Conservation (phyloP, 2,888 invertebrate genomes). For the Vanessa cardui region DNA sequence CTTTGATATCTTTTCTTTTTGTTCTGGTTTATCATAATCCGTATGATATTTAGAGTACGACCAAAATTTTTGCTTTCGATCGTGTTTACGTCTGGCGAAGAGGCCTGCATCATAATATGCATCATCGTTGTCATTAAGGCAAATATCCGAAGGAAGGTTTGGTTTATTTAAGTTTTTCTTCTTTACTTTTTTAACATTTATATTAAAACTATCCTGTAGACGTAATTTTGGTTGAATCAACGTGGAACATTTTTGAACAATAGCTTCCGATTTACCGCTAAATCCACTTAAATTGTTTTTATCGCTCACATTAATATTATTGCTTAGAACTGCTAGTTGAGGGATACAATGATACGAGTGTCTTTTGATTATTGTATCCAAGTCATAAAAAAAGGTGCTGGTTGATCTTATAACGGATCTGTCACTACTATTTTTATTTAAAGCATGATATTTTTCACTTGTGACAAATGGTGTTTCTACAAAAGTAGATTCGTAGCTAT, state of each 20-base stretch:
- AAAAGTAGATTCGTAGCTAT: conserved; percentile 9
- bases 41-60: conserved; percentile 65
- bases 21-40: conserved; percentile 57
- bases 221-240: conserved; percentile 54
- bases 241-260: conserved; percentile 65
- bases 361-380: conserved; percentile 65
- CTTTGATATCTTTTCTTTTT: conserved; percentile 56
- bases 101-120: conserved; percentile 40
- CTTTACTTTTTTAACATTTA: conserved; percentile 51
- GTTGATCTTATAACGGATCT: conserved; percentile 55
- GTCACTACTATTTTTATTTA: conserved; percentile 52
- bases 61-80: conserved; percentile 62
- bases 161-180: conserved; percentile 47
- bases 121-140: conserved; percentile 54
- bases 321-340: conserved; percentile 50
- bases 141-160: conserved; percentile 61
- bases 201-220: conserved; percentile 50
- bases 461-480: conserved; percentile 50
- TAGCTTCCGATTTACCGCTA: conserved; percentile 50
- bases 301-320: conserved; percentile 47
- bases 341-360: conserved; percentile 63
- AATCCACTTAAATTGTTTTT: conserved; percentile 46
- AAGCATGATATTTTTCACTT: conserved; percentile 57
- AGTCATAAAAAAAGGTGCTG: conserved; percentile 71
- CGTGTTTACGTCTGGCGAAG: conserved; percentile 43